Conservation (phyloP, 2,113 vertebrate genomes). For the Psittacus erithacus region DNA sequence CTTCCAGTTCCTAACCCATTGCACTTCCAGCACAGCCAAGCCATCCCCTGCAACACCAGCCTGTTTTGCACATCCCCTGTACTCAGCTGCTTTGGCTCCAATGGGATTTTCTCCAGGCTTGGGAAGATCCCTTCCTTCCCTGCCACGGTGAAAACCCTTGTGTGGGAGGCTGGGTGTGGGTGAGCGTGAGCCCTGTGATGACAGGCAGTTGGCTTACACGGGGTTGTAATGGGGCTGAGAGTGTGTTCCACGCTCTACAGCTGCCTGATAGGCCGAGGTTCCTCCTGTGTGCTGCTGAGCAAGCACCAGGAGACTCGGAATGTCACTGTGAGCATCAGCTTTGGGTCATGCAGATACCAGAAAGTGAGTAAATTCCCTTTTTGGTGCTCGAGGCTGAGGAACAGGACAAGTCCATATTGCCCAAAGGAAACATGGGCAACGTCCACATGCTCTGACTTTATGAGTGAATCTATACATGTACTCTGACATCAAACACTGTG, state of each 20-base stretch:
- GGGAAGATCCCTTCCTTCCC: background rate
- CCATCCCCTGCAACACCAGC: background rate
- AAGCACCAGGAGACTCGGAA: background rate
- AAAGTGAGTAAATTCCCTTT: background rate
- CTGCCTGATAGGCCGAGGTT: background rate
- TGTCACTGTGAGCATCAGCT: background rate
- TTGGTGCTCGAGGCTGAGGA: background rate
- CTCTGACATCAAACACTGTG: background rate
- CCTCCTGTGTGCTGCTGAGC: background rate
- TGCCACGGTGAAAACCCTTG: background rate
- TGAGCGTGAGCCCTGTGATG: background rate
- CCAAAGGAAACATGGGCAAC: background rate
- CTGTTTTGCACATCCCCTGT: background rate
- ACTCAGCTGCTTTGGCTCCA: background rate
- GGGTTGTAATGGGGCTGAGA: background rate
- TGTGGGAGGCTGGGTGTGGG: background rate
- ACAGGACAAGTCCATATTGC: background rate
- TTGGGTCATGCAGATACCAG: background rate
- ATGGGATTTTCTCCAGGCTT: background rate
- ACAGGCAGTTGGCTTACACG: accelerated
- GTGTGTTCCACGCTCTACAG: accelerated
- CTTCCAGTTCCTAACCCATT: background rate
- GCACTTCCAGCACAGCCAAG: background rate
- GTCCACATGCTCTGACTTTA: background rate
- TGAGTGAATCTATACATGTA: accelerated